phyloP scores from a whole-genome alignment of 2,888 invertebrate species.

The Leptopilina drosophilae region DNA sequence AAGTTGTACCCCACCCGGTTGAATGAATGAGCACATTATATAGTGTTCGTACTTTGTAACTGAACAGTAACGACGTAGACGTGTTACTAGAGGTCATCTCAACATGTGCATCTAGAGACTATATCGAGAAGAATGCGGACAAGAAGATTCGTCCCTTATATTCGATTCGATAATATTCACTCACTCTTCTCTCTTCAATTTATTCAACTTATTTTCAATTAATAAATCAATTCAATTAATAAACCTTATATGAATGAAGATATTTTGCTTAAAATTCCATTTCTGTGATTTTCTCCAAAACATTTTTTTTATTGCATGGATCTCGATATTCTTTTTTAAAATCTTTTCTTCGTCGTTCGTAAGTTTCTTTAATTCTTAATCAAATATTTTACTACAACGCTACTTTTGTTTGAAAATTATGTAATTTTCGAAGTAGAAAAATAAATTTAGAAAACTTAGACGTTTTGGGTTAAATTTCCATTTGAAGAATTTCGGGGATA shows the following conservation, averaged over 20 bases:
- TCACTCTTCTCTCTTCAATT: neutral
- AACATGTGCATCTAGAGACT: conserved; percentile 24
- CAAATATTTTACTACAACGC: too few relatives aligned
- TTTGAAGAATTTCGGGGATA: neutral
- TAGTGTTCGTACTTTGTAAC: conserved; percentile 31
- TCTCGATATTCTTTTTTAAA: too few relatives aligned
- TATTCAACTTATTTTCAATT: conserved; percentile 18
- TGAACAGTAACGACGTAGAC: conserved; percentile 28
- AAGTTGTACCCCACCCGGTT: conserved; percentile 27
- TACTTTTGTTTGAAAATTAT: too few relatives aligned
- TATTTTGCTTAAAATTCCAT: neutral
- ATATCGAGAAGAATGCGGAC: conserved; percentile 30
- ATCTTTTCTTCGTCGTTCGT: too few relatives aligned
- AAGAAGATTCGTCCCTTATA: conserved; percentile 22
- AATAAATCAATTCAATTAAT: neutral
- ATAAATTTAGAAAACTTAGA: neutral
- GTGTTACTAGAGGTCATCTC: conserved; percentile 37
- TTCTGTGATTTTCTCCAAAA: too few relatives aligned
- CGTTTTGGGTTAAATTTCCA: neutral
- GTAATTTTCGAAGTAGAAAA: neutral
- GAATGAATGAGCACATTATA: conserved; percentile 37
- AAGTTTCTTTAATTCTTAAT: too few relatives aligned
- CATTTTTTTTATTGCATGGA: too few relatives aligned
- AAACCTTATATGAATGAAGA: neutral
- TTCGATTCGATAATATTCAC: conserved; percentile 17